Conservation (phyloP, 2,888 invertebrate genomes). For the Gerris lacustris region DNA sequence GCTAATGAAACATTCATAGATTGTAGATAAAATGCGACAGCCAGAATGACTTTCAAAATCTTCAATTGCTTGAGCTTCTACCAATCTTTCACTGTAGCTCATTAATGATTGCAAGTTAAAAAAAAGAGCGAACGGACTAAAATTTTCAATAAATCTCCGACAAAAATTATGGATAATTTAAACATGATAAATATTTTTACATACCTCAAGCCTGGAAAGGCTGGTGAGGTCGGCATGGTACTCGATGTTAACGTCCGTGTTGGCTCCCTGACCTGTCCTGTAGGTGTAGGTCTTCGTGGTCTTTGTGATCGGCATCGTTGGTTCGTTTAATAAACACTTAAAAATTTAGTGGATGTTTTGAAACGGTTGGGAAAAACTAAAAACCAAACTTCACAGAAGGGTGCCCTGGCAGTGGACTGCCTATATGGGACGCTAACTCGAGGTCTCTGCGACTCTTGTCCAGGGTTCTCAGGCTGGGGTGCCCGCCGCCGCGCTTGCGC, state of each 20-base stretch:
- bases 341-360: conserved; percentile 1
- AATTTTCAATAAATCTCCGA: not conserved
- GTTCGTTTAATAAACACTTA: conserved; percentile 9
- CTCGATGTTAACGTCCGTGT: conserved; percentile 86
- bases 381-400: not conserved
- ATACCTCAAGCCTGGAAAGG: conserved; percentile 91
- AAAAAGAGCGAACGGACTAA: not conserved
- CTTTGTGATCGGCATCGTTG: conserved; percentile 47
- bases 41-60: too few species aligned
- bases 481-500: conserved; percentile 16
- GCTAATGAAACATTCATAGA: too few species aligned
- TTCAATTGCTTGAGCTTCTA: too few species aligned
- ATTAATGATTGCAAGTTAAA: not conserved
- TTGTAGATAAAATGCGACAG: too few species aligned
- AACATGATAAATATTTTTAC: too few species aligned
- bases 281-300: conserved; percentile 79
- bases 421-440: conserved; percentile 5
- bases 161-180: too few species aligned
- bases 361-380: not conserved
- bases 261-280: conserved; percentile 62
- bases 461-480: not conserved
- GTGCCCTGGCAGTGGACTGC: conserved; percentile 1
- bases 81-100: not conserved
- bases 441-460: conserved; percentile 2
- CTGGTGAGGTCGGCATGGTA: conserved; percentile 87